Evolutionary conservation across 2,888 invertebrate species (phyloP).

Genomic region (Timema cristinae): DNA sequence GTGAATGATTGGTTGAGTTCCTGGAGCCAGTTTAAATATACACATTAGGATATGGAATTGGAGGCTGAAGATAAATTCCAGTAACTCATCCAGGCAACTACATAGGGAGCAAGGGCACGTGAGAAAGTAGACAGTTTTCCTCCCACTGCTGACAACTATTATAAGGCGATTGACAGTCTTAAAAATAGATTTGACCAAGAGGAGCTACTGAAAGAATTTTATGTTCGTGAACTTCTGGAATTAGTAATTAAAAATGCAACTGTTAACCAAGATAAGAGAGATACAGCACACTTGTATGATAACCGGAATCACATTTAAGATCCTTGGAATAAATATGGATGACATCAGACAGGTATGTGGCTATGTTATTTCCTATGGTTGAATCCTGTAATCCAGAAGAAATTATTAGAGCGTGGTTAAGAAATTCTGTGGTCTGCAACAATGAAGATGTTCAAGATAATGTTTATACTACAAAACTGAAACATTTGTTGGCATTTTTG

Average conservation of each 20-base stretch:
- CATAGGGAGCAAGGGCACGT: constrained; percentile 31
- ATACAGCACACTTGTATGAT: not conserved
- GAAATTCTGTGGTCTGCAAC: no score
- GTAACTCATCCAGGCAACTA: constrained; percentile 33
- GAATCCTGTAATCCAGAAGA: not conserved
- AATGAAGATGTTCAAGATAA: not conserved
- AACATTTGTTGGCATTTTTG: not conserved
- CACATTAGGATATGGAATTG: constrained; percentile 32
- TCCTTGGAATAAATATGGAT: not conserved
- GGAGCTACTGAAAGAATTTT: not conserved
- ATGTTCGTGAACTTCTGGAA: not conserved
- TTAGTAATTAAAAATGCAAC: constrained; percentile 6
- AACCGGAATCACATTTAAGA: not conserved
- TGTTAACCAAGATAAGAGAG: not conserved
- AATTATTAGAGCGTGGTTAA: not conserved
- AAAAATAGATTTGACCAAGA: not conserved
- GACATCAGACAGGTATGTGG: not conserved
- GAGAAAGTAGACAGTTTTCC: constrained; percentile 34
- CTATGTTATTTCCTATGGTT: constrained; percentile 1
- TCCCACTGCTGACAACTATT: constrained; percentile 35
- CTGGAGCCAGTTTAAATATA: constrained; percentile 36
- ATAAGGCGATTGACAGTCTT: constrained; percentile 31
- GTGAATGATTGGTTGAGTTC: constrained; percentile 29
- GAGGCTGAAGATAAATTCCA: constrained; percentile 34
- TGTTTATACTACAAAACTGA: not conserved